phyloP scores from a whole-genome alignment of 2,888 invertebrate species.

The Scaptomyza polygonia region DNA sequence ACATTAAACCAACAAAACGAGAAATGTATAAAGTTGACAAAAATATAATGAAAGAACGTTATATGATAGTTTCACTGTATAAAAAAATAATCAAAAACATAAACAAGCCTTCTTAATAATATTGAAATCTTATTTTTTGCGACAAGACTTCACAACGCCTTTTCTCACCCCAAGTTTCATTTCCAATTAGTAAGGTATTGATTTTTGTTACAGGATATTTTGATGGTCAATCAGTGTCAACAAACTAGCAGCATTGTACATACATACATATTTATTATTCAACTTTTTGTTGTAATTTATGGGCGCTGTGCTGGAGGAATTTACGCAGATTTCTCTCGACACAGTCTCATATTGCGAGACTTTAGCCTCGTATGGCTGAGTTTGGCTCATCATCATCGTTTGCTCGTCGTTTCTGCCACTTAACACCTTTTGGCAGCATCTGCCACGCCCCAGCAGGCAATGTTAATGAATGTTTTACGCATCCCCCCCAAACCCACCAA shows the following conservation, averaged over 20 bases:
- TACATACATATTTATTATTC: constrained; percentile 26
- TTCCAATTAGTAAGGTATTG: no score
- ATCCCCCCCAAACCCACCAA: no score
- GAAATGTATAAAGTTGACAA: no score
- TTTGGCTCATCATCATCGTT: constrained; percentile 73
- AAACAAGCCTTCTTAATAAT: no score
- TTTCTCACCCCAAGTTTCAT: no score
- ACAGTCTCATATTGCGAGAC: constrained; percentile 39
- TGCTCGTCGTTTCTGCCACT: constrained; percentile 58
- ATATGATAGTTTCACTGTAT: no score
- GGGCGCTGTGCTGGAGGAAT: constrained; percentile 35
- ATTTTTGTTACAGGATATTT: constrained; percentile 43
- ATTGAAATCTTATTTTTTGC: no score
- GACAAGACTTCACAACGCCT: no score
- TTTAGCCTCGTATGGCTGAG: constrained; percentile 50
- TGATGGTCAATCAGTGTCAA: neutral
- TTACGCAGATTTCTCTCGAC: constrained; percentile 56
- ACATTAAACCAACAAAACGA: neutral
- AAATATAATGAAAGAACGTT: no score
- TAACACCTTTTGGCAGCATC: constrained; percentile 71
- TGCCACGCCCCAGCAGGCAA: constrained; percentile 66
- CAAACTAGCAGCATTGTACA: neutral
- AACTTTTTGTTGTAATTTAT: constrained; percentile 58
- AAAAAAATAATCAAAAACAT: no score
- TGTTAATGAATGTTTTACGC: constrained; percentile 75